Conservation (phyloP, 2,113 vertebrate species). For the Phocoena sinus region DNA sequence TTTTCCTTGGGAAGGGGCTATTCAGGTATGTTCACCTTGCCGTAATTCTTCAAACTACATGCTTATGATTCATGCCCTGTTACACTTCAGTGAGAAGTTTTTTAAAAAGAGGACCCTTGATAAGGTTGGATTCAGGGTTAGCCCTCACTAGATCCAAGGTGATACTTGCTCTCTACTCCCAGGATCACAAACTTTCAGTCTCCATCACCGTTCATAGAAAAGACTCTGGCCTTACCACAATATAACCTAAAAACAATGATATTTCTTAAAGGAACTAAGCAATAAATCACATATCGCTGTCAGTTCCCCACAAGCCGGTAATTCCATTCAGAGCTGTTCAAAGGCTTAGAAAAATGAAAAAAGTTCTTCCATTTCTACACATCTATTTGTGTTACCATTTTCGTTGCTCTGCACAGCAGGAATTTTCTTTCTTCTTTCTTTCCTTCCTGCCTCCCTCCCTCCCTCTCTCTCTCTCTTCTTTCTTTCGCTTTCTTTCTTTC, state of each 20-base stretch:
- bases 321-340: not conserved
- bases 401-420: not conserved
- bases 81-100: not conserved
- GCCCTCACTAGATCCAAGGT: not conserved
- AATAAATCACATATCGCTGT: not conserved
- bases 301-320: not conserved
- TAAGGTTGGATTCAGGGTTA: not conserved
- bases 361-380: not conserved
- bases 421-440: not conserved
- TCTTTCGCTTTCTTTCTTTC: no score
- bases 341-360: not conserved
- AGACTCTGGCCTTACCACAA: not conserved
- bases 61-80: not conserved
- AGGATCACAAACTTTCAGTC: not conserved
- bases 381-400: not conserved
- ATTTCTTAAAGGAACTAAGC: not conserved
- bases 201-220: not conserved
- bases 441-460: no score
- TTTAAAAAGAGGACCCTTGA: not conserved
- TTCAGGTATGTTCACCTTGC: not conserved
- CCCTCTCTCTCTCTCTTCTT: no score
- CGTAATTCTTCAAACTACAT: not conserved
- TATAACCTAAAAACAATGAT: constrained; percentile 6
- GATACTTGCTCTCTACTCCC: not conserved
- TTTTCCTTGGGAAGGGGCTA: not conserved